Evolutionary conservation across 2,888 invertebrate species (phyloP), one percentile per base, ranked within the genome.

Genomic region (Clistopyga incitator): DNA sequence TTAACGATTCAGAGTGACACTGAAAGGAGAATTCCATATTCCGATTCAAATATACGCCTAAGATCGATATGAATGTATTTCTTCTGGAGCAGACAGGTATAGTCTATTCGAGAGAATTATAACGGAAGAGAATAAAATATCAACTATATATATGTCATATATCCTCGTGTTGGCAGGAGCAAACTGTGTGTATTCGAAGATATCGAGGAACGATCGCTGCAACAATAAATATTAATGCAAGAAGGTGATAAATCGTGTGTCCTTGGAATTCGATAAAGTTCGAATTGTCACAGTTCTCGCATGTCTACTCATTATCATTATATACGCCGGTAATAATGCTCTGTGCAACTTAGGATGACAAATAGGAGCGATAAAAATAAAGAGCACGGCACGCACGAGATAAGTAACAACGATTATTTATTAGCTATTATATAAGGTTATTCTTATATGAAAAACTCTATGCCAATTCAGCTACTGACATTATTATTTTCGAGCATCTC

Each of bases 221-320:
- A 67, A 52, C 47, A 67, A 84, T 84, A 76, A 84, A 84, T 84
- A 81, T 81, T 81, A 81, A 84, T 76, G 70, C 42, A 50, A 74
- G 38, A 11, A 11, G 20, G 47, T 54, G 75, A 78, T 81, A 81
- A 78, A 81, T 81, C 29, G 61, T 20, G 54, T 59, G 81, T 78
- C 81, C 84, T 84, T 84, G 81, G 78, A 81, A 81, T 78, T 64
- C 75, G 59, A 45, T 54, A 74, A 71, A 20, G 29, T 54, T 68
- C 59, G 47, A 23, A 50, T 78, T 76, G 68, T 80, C 61, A 76
- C 15, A 15, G 34, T 34, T 42, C 64, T 38, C 45, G 52, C 81
- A 68, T 61, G 70, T 75, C 74, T 81, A 50, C 75, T 72, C 78
- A 34, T 67, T 56, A 45, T 50, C 50, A 29, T 29, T 29, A 29